Base-by-base conservation (phyloP, 2,113 vertebrate genomes). In the Strix uralensis region DNA sequence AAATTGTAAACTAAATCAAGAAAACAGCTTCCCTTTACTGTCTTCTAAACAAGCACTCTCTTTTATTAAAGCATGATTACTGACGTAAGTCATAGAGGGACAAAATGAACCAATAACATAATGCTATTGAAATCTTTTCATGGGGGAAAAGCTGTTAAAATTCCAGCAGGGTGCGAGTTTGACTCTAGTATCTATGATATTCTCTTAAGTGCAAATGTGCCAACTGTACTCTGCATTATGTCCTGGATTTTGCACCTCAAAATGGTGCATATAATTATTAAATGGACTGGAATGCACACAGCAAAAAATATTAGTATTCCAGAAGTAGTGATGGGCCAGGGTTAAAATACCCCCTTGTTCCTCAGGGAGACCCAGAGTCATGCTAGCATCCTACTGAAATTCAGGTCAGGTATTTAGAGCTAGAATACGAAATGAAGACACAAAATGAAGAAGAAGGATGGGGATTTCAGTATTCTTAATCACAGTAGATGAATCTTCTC, bases 11-110 rank as follows among this genome's bases (percentile, higher is more conserved):
- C 52, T 38, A 91, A 94, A 94, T 87, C 49, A 85, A 54, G 71
- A 74, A 72, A 88, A 88, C 79, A 81, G 16, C 58, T 91, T 65
- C 81, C 54, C 63, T 63, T 69, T 90, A 58, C 81, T 87, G 52
- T 79, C 79, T 94, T 97, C 90, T 96, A 85, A 94, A 72, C 73
- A 92, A 93, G 32, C 82, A 75, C 51, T 91, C 86, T 96, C 57
- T 85, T 96, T 87, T 86, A 92, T 92, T 94, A 94, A 92, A 94
- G 47, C 5, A 11, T 42, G 8, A 62, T 77, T 78, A 62, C 51
- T 92, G 57, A 58, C 6, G 0, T 61, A 62, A 61, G 32, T 81
- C 49, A 55, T 1, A 4, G 46, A 84, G 54, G 57, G 36, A 83
- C 34, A 94, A 94, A 95, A 78, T n/a, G 38, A 70, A 71, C 57